Conservation (phyloP, 2,888 invertebrate species). For the Cacoxenus indagator region DNA sequence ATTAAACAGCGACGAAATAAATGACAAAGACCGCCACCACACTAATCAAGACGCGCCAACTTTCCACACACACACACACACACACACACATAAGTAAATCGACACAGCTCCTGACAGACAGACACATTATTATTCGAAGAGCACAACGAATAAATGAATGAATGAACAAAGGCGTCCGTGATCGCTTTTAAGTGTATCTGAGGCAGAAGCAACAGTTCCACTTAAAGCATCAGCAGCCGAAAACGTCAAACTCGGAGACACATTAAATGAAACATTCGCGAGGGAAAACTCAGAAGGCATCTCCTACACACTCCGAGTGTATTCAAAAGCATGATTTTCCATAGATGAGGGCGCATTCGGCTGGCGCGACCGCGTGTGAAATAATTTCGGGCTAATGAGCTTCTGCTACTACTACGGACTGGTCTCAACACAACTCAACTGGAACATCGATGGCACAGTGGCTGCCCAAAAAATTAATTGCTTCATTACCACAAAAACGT, state of each 20-base stretch:
- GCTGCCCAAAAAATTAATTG: slow-evolving; percentile 52
- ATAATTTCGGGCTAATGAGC: slow-evolving; percentile 26
- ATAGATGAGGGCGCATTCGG: too few relatives aligned
- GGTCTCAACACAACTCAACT: too few relatives aligned
- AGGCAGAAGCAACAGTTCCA: slow-evolving; percentile 34
- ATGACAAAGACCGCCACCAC: not conserved
- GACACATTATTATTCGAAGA: not conserved
- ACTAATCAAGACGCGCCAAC: not conserved
- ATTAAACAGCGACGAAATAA: not conserved
- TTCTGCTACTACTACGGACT: not conserved
- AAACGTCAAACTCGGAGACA: slow-evolving; percentile 57
- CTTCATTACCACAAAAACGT: slow-evolving; percentile 49
- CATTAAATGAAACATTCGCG: slow-evolving; percentile 50
- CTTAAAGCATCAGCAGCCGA: slow-evolving; percentile 59
- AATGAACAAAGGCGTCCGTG: not conserved
- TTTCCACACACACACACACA: not conserved
- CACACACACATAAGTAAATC: not conserved
- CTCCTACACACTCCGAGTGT: slow-evolving; percentile 43
- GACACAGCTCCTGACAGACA: not conserved
- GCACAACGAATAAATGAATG: not conserved
- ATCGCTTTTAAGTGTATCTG: slow-evolving; percentile 7
- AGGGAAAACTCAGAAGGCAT: slow-evolving; percentile 21
- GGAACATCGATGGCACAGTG: slow-evolving; percentile 18
- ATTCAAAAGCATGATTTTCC: slow-evolving; percentile 36
- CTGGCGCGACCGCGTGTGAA: not conserved